Conservation (phyloP, 2,797 vertebrate genomes). For the Karalla daura region DNA sequence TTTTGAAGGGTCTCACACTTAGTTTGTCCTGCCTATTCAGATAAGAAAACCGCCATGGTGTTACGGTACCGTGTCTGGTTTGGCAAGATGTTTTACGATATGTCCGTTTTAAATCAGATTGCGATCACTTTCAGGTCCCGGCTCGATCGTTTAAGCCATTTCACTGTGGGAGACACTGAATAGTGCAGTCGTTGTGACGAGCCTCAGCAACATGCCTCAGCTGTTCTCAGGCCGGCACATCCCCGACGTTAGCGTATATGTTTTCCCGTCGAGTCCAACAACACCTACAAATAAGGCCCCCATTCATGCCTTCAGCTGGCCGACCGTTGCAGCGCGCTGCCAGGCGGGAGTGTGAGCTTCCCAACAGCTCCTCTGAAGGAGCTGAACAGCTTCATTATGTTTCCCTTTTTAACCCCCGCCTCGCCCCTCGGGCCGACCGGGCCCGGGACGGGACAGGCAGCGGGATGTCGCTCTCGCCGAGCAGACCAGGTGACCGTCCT, state of each 20-base stretch:
- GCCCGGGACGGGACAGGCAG: neutral
- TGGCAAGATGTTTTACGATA: too few relatives aligned
- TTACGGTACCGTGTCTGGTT: too few relatives aligned
- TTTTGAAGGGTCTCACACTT: too few relatives aligned
- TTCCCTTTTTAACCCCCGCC: slow-evolving; percentile 4
- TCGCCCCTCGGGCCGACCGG: slow-evolving; percentile 29
- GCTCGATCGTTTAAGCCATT: too few relatives aligned
- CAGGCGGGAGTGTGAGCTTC: slow-evolving; percentile 28
- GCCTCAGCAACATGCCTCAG: neutral
- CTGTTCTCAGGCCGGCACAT: slow-evolving; percentile 13
- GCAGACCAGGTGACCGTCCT: neutral
- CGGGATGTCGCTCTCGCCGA: neutral
- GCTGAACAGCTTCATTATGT: slow-evolving; percentile 35
- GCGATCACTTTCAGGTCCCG: too few relatives aligned
- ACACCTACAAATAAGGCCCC: slow-evolving; percentile 47
- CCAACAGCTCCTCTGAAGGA: slow-evolving; percentile 15
- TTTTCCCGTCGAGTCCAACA: slow-evolving; percentile 27
- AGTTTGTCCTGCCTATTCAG: too few relatives aligned
- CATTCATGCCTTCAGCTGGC: slow-evolving; percentile 41
- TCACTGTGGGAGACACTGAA: too few relatives aligned
- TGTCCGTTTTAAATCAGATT: too few relatives aligned
- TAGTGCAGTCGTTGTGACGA: too few relatives aligned
- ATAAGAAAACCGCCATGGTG: too few relatives aligned
- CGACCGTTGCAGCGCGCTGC: slow-evolving; percentile 30
- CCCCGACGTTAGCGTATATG: neutral